Conservation (phyloP, 2,113 vertebrate genomes). For the Ceyx cyanopectus region DNA sequence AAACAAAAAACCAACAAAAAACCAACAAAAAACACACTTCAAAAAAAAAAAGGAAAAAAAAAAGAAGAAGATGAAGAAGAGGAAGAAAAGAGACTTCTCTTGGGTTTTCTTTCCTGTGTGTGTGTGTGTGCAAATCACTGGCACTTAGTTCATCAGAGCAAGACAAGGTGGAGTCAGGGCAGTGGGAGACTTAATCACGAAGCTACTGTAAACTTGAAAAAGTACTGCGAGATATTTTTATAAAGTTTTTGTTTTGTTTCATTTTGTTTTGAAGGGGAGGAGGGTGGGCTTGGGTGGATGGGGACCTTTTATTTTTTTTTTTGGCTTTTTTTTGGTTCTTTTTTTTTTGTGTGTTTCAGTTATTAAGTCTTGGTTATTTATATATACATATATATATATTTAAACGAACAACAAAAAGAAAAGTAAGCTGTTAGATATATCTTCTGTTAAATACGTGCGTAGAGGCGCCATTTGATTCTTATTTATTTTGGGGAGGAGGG, state of each 20-base stretch:
- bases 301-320: conserved; percentile 38
- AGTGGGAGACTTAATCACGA: conserved; percentile 67
- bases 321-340: background rate
- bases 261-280: conserved; percentile 26
- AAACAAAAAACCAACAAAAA: background rate
- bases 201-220: conserved; percentile 88
- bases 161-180: conserved; percentile 70
- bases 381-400: conserved; percentile 81
- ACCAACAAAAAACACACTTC: background rate
- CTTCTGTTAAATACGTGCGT: conserved; percentile 71
- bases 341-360: conserved; percentile 75
- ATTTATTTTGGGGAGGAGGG: conserved; percentile 71
- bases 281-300: conserved; percentile 65
- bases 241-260: conserved; percentile 78
- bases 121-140: conserved; percentile 68
- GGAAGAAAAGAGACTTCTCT: conserved; percentile 57
- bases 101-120: conserved; percentile 55
- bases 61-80: conserved; percentile 41
- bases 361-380: conserved; percentile 87
- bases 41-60: background rate
- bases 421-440: too few relatives aligned
- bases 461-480: conserved; percentile 76
- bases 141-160: conserved; percentile 71
- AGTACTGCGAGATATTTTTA: conserved; percentile 93
- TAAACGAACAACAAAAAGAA: background rate